phyloP scores from a whole-genome alignment of 2,888 invertebrate genomes.

The Amiota minor region DNA sequence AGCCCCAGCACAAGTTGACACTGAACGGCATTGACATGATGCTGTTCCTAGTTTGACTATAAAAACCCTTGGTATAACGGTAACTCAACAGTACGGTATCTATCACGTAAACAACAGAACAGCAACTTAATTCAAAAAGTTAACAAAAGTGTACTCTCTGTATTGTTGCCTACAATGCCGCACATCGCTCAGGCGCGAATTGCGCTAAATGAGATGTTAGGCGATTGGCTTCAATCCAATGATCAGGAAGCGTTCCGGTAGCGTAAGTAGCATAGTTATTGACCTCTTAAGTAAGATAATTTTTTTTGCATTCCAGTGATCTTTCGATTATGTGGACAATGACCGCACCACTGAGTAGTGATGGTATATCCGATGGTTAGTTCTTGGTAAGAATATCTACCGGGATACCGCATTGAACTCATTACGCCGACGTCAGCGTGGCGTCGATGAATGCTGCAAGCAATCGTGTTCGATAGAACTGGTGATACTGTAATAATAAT shows the following conservation, averaged over 20 bases:
- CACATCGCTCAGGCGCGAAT: constrained; percentile 5
- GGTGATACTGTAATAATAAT: constrained; percentile 1
- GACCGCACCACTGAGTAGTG: neutral
- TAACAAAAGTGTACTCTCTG: neutral
- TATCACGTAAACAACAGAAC: neutral
- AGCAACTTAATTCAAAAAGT: neutral
- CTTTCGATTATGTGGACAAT: constrained; percentile 25
- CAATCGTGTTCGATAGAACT: constrained; percentile 13
- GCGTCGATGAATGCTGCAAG: constrained; percentile 21
- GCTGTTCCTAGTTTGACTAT: neutral
- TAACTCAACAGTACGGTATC: neutral
- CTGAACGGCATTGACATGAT: constrained; percentile 3
- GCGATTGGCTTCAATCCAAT: constrained; percentile 13
- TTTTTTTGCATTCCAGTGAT: neutral
- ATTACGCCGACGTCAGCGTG: constrained; percentile 20
- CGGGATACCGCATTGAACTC: constrained; percentile 11
- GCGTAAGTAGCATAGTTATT: constrained; percentile 3
- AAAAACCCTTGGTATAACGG: neutral
- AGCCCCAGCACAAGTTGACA: neutral
- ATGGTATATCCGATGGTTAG: constrained; percentile 5
- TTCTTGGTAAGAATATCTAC: constrained; percentile 12
- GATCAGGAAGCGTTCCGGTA: constrained; percentile 9
- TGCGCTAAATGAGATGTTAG: constrained; percentile 23
- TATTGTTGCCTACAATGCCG: constrained; percentile 24
- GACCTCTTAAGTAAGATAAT: neutral